Evolutionary conservation across 2,888 invertebrate genomes (phyloP), one percentile per base, ranked within the genome.

Genomic region (Eupithecia dodoneata): DNA sequence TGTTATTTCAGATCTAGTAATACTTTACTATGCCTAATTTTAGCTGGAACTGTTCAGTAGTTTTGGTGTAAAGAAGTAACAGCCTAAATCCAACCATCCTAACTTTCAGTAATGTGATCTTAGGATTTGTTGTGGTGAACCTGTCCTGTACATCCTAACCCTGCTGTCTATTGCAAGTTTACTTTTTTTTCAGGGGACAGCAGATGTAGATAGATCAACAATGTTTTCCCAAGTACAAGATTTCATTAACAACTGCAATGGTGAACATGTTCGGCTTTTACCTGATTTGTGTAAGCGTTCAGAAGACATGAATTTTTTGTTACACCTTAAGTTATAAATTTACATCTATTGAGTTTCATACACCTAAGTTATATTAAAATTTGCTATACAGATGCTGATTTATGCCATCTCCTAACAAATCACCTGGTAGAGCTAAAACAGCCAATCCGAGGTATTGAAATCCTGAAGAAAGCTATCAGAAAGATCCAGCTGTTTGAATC

Each of bases 401-500:
- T 99, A 65, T 99, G 98, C 90, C 99, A 99, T 88, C 95, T 97
- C 81, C 96, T 98, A 79, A 98, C 98, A 52, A 96, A 96, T 84
- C 96, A 97, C 86, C 92, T 99, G 83, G 96, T 98, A 12, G 97
- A 98, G 85, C 95, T 97, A 71, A 96, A 97, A 87, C 97, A 97
- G 90, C 97, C 98, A 41, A 96, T 98, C 83, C 96, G 97, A 87
- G 99, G 99, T 30, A 98, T 99, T 77, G 96, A 96, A 87, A 95
- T 98, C 74, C 90, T 99, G 74, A 96, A 96, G 81, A 97, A 97
- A 88, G 99, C 99, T 18, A 98, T 99, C 81, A 96, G 97, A 82
- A 99, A 99, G 92, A 97, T 99, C 83, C 98, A 98, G 88, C 92
- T 98, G 41, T 97, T 97, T 92, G 98, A 98, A 85, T 97, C 98